Evolutionary conservation across 2,888 invertebrate genomes (phyloP).

Genomic region (Eugnorisma glareosa): DNA sequence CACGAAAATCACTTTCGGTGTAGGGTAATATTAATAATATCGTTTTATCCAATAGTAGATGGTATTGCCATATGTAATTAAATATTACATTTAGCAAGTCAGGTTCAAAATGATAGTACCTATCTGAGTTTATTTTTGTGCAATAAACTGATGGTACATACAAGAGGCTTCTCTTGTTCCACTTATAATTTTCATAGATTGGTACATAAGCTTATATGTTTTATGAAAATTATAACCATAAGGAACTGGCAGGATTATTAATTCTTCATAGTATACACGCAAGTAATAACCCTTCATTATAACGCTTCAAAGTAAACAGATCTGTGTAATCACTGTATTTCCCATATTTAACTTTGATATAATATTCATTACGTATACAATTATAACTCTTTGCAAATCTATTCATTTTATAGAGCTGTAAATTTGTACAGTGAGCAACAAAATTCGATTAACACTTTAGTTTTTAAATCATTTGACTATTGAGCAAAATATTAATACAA

Average conservation of each 20-base stretch:
- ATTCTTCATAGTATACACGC: background rate
- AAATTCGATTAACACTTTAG: background rate
- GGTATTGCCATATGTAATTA: background rate
- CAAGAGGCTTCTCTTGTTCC: background rate
- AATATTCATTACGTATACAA: constrained; percentile 21
- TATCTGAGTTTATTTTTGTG: background rate
- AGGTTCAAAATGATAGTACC: background rate
- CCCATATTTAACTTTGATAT: constrained; percentile 24
- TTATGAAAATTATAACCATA: constrained; percentile 23
- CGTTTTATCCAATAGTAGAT: background rate
- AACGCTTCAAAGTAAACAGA: constrained; percentile 27
- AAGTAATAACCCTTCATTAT: constrained; percentile 3
- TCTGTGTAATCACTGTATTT: constrained; percentile 27
- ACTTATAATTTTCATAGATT: background rate
- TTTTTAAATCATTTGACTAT: background rate
- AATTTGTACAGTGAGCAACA: constrained; percentile 6
- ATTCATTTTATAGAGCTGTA: constrained; percentile 19
- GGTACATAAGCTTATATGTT: background rate
- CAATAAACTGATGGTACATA: background rate
- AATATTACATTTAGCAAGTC: background rate
- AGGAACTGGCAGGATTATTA: constrained; percentile 28
- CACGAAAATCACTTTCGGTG: background rate
- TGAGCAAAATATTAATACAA: background rate
- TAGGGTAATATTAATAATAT: background rate
- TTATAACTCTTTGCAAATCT: constrained; percentile 26